These are phyloP conservation scores for Frankliniella fusca DNA, from an alignment of 2,888 invertebrate species.

Conservation along the genomic window DNA sequence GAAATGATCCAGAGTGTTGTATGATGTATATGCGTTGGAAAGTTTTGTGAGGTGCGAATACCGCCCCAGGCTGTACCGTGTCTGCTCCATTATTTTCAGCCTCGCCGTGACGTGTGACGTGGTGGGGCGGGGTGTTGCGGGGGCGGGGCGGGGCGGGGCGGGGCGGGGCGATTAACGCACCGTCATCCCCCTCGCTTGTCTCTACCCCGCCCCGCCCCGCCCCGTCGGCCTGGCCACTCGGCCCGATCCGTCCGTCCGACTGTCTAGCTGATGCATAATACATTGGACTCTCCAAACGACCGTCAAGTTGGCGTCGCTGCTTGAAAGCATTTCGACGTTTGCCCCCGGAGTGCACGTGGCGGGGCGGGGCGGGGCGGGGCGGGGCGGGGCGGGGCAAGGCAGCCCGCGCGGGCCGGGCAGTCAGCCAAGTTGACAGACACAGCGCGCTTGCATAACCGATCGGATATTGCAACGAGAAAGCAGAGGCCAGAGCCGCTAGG, in stretches of 20 bases:
- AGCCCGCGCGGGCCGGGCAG: neutral
- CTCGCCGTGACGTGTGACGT: too few species aligned
- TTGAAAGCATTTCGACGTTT: constrained; percentile 18
- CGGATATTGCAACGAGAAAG: neutral
- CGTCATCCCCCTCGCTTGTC: neutral
- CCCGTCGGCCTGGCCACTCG: neutral
- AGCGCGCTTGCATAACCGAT: neutral
- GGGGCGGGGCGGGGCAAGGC: neutral
- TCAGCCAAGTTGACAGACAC: constrained; percentile 3
- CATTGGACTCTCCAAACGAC: neutral
- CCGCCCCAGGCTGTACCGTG: too few species aligned
- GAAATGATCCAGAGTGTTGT: too few species aligned
- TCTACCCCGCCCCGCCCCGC: neutral
- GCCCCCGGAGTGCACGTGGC: neutral
- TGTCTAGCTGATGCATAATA: constrained; percentile 2
- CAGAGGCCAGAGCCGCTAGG: neutral
- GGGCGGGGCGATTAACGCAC: neutral
- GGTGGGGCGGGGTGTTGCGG: too few species aligned
- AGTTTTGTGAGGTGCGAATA: too few species aligned
- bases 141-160: neutral
- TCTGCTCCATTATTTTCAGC: too few species aligned
- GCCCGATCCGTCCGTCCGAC: neutral
- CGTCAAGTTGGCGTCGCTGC: constrained; percentile 13
- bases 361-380: neutral
- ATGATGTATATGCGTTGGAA: too few species aligned